Conservation (phyloP, 2,888 invertebrate species). For the Brachypalpus laphriformis region DNA sequence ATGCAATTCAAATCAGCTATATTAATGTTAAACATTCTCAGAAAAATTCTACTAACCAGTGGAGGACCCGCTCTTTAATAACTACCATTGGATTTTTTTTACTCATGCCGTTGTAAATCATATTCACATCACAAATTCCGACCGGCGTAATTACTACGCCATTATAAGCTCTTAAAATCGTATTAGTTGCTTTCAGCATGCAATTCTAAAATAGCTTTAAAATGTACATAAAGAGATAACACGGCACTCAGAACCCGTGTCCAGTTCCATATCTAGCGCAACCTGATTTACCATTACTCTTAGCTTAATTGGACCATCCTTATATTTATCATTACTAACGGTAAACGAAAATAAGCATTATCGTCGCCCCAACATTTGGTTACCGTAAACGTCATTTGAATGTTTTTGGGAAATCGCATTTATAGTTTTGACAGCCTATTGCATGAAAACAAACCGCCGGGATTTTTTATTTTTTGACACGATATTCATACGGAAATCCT, state of each 20-base stretch:
- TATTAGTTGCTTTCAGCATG: neutral
- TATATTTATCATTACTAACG: no score
- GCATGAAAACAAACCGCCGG: neutral
- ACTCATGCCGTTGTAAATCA: neutral
- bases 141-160: neutral
- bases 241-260: no score
- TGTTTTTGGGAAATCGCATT: neutral
- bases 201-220: no score
- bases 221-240: no score
- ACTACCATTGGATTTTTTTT: neutral
- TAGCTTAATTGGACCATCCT: no score
- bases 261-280: no score
- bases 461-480: no score
- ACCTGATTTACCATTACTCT: no score
- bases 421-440: neutral
- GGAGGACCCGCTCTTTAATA: conserved; percentile 22
- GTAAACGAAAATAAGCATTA: no score
- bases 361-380: neutral
- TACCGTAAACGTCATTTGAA: no score
- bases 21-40: neutral
- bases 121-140: neutral
- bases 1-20: neutral
- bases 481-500: neutral
- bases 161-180: conserved; percentile 7
- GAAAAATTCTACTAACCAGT: neutral